Percentiles rank a stretch among this genome's conserved stretches.
Evolutionary conservation across 2,888 invertebrate genomes (phyloP).

Genomic region (Drosophila stalkeri): DNA sequence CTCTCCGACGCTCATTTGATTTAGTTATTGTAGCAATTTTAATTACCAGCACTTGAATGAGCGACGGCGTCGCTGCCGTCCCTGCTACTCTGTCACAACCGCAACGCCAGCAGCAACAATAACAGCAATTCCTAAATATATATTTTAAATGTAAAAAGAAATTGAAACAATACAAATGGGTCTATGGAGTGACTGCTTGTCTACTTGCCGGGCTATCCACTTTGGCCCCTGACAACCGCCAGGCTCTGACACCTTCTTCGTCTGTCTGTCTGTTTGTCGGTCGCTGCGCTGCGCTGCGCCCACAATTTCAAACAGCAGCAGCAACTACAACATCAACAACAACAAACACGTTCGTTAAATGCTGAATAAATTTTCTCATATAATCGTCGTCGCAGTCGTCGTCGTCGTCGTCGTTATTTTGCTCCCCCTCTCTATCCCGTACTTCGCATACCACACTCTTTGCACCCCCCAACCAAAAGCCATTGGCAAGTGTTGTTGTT

Average conservation of each 20-base stretch:
- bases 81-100: not conserved
- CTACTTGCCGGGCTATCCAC: slow-evolving; percentile 42
- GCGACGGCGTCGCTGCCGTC: slow-evolving; percentile 15
- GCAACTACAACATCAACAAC: slow-evolving; percentile 31
- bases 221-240: slow-evolving; percentile 64
- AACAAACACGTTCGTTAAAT: slow-evolving; percentile 72
- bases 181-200: slow-evolving; percentile 26
- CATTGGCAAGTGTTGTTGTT: slow-evolving; percentile 48
- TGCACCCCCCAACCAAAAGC: slow-evolving; percentile 35
- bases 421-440: slow-evolving; percentile 23
- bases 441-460: slow-evolving; percentile 29
- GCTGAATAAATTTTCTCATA: slow-evolving; percentile 77
- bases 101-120: slow-evolving; percentile 17
- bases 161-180: slow-evolving; percentile 71
- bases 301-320: slow-evolving; percentile 52
- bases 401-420: slow-evolving; percentile 50
- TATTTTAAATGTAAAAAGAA: slow-evolving; percentile 55
- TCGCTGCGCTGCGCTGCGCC: slow-evolving; percentile 36
- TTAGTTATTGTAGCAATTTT: slow-evolving; percentile 76
- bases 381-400: slow-evolving; percentile 65
- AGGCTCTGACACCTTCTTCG: slow-evolving; percentile 68
- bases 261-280: slow-evolving; percentile 44
- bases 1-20: slow-evolving; percentile 59
- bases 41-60: slow-evolving; percentile 73
- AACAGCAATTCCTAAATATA: slow-evolving; percentile 25